phyloP scores from a whole-genome alignment of 2,888 invertebrate genomes.

The Limnephilus rhombicus region DNA sequence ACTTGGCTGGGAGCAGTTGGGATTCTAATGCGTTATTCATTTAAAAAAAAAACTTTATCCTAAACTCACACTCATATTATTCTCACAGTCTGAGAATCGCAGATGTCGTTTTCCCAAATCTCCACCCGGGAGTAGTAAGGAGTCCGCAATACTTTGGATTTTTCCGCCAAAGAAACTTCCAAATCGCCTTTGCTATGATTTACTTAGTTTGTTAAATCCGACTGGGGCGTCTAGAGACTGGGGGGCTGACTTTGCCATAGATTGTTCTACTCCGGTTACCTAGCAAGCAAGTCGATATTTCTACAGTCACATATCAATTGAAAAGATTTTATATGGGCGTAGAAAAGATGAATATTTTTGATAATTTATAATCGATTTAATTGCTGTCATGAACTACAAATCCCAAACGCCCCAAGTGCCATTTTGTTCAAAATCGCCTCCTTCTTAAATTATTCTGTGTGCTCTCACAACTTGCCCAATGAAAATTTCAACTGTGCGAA shows the following conservation, averaged over 20 bases:
- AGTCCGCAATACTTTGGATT: conserved; percentile 34
- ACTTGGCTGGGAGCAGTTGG: too few species aligned
- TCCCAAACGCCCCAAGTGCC: too few species aligned
- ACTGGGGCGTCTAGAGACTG: background rate
- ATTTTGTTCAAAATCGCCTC: too few species aligned
- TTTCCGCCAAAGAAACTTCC: conserved; percentile 25
- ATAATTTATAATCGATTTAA: too few species aligned
- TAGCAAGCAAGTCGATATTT: background rate
- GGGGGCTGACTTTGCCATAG: background rate
- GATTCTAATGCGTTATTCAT: too few species aligned
- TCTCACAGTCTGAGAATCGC: background rate
- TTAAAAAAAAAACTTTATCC: too few species aligned
- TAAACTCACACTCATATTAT: background rate
- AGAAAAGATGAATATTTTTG: background rate
- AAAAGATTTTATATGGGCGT: background rate
- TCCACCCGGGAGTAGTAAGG: background rate
- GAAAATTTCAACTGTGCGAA: too few species aligned
- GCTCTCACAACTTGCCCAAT: too few species aligned
- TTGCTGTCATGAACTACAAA: too few species aligned
- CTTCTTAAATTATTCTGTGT: too few species aligned
- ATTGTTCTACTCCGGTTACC: background rate
- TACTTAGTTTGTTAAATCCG: conserved; percentile 1
- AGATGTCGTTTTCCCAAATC: background rate
- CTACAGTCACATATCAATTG: background rate
- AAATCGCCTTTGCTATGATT: conserved; percentile 44